Evolutionary conservation across 2,888 invertebrate genomes (phyloP).

Genomic region (Prosopocoilus inquinatus): DNA sequence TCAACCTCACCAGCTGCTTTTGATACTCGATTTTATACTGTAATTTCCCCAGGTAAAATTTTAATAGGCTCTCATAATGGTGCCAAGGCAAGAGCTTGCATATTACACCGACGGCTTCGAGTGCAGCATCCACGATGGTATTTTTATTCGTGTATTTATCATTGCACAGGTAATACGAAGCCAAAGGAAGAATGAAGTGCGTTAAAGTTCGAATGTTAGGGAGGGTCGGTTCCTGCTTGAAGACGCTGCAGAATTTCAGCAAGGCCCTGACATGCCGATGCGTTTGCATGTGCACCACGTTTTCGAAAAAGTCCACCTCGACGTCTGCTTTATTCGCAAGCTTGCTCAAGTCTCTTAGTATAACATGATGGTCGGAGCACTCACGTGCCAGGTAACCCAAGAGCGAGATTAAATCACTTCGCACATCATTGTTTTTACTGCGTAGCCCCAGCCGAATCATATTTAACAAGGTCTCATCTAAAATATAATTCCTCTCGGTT

Average conservation of each 20-base stretch:
- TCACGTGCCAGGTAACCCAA: slow-evolving; percentile 75
- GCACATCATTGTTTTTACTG: slow-evolving; percentile 66
- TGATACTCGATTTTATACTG: slow-evolving; percentile 71
- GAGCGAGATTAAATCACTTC: slow-evolving; percentile 76
- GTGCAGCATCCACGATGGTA: slow-evolving; percentile 78
- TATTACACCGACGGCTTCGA: slow-evolving; percentile 75
- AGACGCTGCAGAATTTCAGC: slow-evolving; percentile 67
- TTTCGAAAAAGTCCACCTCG: slow-evolving; percentile 94
- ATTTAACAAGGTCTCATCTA: slow-evolving; percentile 71
- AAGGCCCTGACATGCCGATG: slow-evolving; percentile 85
- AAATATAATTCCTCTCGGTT: slow-evolving; percentile 63
- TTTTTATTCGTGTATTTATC: slow-evolving; percentile 76
- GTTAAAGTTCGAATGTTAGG: slow-evolving; percentile 72
- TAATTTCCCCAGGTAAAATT: slow-evolving; percentile 76
- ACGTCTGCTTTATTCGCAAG: slow-evolving; percentile 68
- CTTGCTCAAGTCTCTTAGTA: slow-evolving; percentile 68
- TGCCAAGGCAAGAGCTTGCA: slow-evolving; percentile 84
- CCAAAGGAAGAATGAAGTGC: slow-evolving; percentile 82
- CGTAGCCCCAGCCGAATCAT: slow-evolving; percentile 72
- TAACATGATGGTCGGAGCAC: slow-evolving; percentile 67
- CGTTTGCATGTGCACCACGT: slow-evolving; percentile 82
- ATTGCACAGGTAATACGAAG: slow-evolving; percentile 75
- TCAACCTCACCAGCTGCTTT: slow-evolving; percentile 75
- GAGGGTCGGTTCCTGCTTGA: slow-evolving; percentile 59
- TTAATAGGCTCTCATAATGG: slow-evolving; percentile 80